Evolutionary conservation across 2,113 vertebrate genomes (phyloP), one percentile per base, ranked within the genome.

Genomic region (Suncus etruscus): DNA sequence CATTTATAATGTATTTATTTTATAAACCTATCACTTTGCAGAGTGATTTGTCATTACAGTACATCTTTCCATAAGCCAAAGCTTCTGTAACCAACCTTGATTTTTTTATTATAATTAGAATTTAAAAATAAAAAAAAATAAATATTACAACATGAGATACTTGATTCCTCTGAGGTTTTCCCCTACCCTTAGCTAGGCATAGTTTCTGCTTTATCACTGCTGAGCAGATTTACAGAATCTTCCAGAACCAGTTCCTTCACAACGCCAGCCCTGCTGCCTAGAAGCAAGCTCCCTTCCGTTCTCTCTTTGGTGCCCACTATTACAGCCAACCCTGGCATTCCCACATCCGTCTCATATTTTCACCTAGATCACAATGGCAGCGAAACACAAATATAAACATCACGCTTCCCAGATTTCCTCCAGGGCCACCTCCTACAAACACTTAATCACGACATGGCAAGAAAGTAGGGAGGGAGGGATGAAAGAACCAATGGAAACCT

Each of bases 51-150:
- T 89, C 9, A 58, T 27, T 83, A 74, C 25, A 69, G 22, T 81
- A 72, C 51, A 2, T 68, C 83, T 89, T 89, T 50, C 90, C 1
- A 47, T 68, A 85, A 39, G 39, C 24, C 20, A 69, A 76, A 89
- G 48, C 25, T 74, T 74, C 31, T 0, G 18, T 87, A 85, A 90
- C 80, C 27, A 51, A 45, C 51, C 25, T 45, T 82, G n/a, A 70
- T n/a, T 83, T 89, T 83, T 70, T 25, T 50, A 25, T 83, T 91
- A 66, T 31, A 86, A 84, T 83, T 27, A 80, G 0, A n/a, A n/a
- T n/a, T 20, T 31, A 5, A 8, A 8, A 3, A 1, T 2, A 25
- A 4, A 14, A 11, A 48, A 22, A 76, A 47, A 51, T 58, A 70
- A 65, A 7, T 10, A 39, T 11, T 27, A 27, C 27, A 66, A 76